phyloP scores from a whole-genome alignment of 2,797 vertebrate genomes.

The Geotrypetes seraphini region DNA sequence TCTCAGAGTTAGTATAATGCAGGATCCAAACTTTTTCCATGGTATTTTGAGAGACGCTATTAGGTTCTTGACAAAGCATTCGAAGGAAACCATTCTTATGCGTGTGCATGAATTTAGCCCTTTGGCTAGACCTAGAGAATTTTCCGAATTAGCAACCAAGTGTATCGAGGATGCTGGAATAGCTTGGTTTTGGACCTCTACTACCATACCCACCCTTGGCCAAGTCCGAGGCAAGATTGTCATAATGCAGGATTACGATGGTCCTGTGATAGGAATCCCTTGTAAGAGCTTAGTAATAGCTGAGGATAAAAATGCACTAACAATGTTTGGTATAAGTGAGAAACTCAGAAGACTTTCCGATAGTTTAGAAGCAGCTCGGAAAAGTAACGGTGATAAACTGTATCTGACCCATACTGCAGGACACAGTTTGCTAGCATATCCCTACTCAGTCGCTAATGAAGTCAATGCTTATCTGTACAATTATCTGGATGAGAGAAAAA shows the following conservation, averaged over 20 bases:
- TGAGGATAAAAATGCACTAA: too few species aligned
- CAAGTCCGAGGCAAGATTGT: slow-evolving; percentile 67
- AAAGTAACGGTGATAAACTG: too few species aligned
- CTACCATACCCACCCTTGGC: slow-evolving; percentile 57
- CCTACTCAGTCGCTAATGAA: too few species aligned
- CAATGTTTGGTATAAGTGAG: too few species aligned
- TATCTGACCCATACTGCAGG: too few species aligned
- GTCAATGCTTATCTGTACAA: too few species aligned
- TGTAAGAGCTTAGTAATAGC: too few species aligned
- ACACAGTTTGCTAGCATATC: too few species aligned
- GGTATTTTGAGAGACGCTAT: slow-evolving; percentile 54
- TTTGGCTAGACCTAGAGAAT: slow-evolving; percentile 47
- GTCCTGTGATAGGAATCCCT: too few species aligned
- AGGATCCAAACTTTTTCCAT: slow-evolving; percentile 70
- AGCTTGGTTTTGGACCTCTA: slow-evolving; percentile 54
- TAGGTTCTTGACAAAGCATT: slow-evolving; percentile 54
- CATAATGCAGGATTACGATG: slow-evolving; percentile 67
- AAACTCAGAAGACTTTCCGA: too few species aligned
- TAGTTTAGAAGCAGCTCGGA: too few species aligned
- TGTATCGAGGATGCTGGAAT: slow-evolving; percentile 54
- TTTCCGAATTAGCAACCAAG: slow-evolving; percentile 48
- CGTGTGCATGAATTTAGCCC: slow-evolving; percentile 59
- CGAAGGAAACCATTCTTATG: slow-evolving; percentile 69
- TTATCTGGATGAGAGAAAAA: too few species aligned
- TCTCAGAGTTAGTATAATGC: slow-evolving; percentile 59